Conservation (phyloP, 2,113 vertebrate species). For the Callospermophilus lateralis region DNA sequence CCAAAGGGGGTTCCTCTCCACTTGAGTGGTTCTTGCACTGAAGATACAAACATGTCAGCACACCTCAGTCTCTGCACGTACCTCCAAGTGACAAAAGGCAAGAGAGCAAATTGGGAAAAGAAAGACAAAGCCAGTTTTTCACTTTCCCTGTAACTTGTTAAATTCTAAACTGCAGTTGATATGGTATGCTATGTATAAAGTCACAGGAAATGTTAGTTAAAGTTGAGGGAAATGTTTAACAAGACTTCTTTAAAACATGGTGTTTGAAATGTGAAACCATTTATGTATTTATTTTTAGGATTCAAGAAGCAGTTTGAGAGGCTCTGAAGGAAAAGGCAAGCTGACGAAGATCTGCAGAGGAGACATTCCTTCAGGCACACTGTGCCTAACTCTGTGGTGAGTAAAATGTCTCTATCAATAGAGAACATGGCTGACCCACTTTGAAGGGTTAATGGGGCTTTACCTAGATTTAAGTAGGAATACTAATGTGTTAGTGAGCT, state of each 20-base stretch:
- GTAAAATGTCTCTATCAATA: background rate
- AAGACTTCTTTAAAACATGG: background rate
- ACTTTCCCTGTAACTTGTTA: background rate
- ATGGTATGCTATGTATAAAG: background rate
- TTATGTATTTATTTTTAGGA: background rate
- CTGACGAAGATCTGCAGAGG: background rate
- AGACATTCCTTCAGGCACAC: background rate
- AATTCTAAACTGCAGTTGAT: background rate
- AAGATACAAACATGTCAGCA: background rate
- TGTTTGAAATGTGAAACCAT: background rate
- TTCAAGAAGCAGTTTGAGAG: background rate
- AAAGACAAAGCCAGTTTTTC: background rate
- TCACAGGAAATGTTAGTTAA: background rate
- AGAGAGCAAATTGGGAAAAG: background rate
- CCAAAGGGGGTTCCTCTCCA: background rate
- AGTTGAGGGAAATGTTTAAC: background rate
- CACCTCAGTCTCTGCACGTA: background rate
- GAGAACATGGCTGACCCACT: background rate
- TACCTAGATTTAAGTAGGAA: background rate
- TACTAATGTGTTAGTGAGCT: background rate
- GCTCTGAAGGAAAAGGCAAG: background rate
- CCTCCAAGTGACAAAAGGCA: background rate
- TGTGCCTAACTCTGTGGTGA: background rate
- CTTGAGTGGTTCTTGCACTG: rapidly evolving
- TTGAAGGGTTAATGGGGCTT: background rate